Evolutionary conservation across 2,797 vertebrate species (phyloP).

Genomic region (Schizopygopsis pylzovi): DNA sequence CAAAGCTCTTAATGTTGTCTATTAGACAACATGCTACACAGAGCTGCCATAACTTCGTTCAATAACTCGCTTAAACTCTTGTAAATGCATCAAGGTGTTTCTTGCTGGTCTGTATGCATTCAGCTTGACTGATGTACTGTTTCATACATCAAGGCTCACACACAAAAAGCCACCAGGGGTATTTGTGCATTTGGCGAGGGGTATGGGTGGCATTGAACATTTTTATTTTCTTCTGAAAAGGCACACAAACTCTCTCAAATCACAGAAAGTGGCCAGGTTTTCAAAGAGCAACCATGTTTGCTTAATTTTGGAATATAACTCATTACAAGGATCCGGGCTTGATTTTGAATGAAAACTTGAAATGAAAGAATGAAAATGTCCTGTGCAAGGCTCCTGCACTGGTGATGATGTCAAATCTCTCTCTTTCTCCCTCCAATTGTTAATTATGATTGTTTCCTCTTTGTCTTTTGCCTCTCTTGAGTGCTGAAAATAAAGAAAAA

Average conservation of each 20-base stretch:
- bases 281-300: slow-evolving; percentile 56
- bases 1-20: no score
- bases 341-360: slow-evolving; percentile 53
- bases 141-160: slow-evolving; percentile 54
- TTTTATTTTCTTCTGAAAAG: slow-evolving; percentile 57
- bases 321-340: slow-evolving; percentile 57
- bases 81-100: slow-evolving; percentile 41
- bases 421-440: slow-evolving; percentile 47
- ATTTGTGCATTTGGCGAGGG: slow-evolving; percentile 51
- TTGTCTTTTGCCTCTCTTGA: slow-evolving; percentile 61
- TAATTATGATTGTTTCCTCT: slow-evolving; percentile 62
- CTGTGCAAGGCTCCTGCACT: slow-evolving; percentile 26
- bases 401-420: slow-evolving; percentile 41
- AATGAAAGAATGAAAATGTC: slow-evolving; percentile 23
- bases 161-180: slow-evolving; percentile 58
- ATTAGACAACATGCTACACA: no score
- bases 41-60: not conserved
- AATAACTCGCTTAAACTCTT: not conserved
- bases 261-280: slow-evolving; percentile 52
- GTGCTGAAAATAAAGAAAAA: slow-evolving; percentile 56
- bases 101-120: not conserved
- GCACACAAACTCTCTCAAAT: slow-evolving; percentile 48
- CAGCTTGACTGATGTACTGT: slow-evolving; percentile 50
- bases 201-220: slow-evolving; percentile 49
- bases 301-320: slow-evolving; percentile 61